Percentiles rank a stretch among this genome's conserved stretches.
phyloP scores from a whole-genome alignment of 2,797 vertebrate species.

The Pelobates cultripes region DNA sequence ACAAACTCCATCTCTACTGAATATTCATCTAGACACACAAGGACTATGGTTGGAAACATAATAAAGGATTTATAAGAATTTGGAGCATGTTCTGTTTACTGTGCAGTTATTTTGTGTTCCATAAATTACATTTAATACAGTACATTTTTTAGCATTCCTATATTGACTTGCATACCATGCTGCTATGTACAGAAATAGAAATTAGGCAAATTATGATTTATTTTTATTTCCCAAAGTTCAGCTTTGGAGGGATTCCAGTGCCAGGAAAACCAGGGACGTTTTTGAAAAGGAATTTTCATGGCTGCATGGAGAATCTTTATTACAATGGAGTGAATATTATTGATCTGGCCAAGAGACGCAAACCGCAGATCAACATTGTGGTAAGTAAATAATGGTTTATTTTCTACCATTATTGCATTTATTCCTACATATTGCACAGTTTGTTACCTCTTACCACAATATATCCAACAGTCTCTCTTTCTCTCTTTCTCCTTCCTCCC shows the following conservation, averaged over 20 bases:
- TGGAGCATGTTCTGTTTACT: not conserved
- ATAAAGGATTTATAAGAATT: too few species aligned
- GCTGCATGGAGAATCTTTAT: constrained; percentile 96
- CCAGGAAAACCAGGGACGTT: constrained; percentile 96
- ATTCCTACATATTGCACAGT: not conserved
- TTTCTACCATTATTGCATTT: not conserved
- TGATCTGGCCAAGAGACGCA: constrained; percentile 93
- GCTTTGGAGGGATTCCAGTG: constrained; percentile 95
- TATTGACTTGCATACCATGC: too few species aligned
- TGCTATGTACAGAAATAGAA: not conserved
- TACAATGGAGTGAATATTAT: constrained; percentile 96
- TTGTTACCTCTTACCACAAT: not conserved
- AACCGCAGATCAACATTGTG: constrained; percentile 97
- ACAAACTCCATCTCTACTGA: too few species aligned
- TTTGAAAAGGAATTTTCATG: constrained; percentile 93
- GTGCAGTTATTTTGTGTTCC: not conserved
- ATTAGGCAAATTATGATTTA: constrained; percentile 49
- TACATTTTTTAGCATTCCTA: too few species aligned
- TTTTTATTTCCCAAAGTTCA: constrained; percentile 80
- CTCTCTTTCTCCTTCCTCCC: too few species aligned
- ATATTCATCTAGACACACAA: too few species aligned
- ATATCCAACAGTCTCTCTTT: not conserved
- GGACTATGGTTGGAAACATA: too few species aligned
- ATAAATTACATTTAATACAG: too few species aligned
- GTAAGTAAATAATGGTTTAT: constrained; percentile 71